These are phyloP conservation scores for Malacoctenus gilli DNA, from an alignment of 2,797 vertebrate genomes.

Conservation along the genomic window DNA sequence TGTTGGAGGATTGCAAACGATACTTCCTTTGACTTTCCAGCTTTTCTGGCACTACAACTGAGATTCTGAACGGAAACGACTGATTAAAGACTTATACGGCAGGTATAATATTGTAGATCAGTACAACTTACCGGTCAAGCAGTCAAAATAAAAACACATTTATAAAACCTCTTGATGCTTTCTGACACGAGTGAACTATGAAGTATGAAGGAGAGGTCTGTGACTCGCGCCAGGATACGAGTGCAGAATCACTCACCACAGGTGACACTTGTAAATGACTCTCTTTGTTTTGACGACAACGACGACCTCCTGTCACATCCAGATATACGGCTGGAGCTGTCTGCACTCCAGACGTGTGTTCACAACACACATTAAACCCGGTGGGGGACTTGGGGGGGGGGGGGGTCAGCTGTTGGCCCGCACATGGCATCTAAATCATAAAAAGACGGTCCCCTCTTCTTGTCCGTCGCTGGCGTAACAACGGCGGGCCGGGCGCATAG, in stretches of 20 bases:
- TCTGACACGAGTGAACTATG: too few species aligned
- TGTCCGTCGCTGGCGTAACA: slow-evolving; percentile 46
- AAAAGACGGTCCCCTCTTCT: slow-evolving; percentile 41
- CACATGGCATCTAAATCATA: slow-evolving; percentile 44
- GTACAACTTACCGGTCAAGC: too few species aligned
- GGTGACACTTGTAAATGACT: slow-evolving; percentile 24
- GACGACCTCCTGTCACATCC: slow-evolving; percentile 18
- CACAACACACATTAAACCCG: slow-evolving; percentile 38
- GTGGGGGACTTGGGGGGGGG: background rate
- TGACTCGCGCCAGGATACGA: too few species aligned
- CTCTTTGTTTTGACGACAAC: slow-evolving; percentile 21
- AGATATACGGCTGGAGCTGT: slow-evolving; percentile 23
- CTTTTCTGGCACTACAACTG: too few species aligned
- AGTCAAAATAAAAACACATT: too few species aligned
- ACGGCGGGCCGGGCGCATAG: slow-evolving; percentile 45
- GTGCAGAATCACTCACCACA: slow-evolving; percentile 6
- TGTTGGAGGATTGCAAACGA: too few species aligned
- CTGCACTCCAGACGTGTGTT: slow-evolving; percentile 26
- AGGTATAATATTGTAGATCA: too few species aligned
- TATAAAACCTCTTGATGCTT: too few species aligned
- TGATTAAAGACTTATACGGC: too few species aligned
- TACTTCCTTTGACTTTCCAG: too few species aligned
- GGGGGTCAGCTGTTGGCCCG: slow-evolving; percentile 59
- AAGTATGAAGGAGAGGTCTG: too few species aligned
- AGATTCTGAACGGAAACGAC: too few species aligned